phyloP scores from a whole-genome alignment of 2,888 invertebrate genomes.

The Hydroisotoma schaefferi region DNA sequence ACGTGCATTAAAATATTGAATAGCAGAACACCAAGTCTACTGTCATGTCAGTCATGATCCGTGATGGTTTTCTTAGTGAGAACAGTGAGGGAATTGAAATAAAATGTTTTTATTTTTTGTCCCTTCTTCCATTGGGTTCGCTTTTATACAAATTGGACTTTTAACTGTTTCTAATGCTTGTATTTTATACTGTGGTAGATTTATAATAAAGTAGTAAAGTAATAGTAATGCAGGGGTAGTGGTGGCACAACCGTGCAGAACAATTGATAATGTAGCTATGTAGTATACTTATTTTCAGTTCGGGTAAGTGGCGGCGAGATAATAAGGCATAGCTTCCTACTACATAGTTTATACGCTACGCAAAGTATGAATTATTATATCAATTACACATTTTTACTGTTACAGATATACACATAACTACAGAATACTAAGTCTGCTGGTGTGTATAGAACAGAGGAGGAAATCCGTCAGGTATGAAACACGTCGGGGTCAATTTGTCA shows the following conservation, averaged over 20 bases:
- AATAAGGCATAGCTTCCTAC: not conserved
- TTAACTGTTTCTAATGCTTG: not conserved
- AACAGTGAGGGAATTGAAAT: not conserved
- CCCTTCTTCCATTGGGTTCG: too few species aligned
- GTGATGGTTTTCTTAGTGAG: not conserved
- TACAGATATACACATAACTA: too few species aligned
- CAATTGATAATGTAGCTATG: not conserved
- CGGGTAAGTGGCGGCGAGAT: conserved; percentile 1
- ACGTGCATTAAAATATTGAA: not conserved
- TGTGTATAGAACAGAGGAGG: too few species aligned
- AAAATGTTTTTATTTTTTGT: not conserved
- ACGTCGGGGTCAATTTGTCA: conserved; percentile 32
- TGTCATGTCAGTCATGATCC: conserved; percentile 1
- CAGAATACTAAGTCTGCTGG: too few species aligned
- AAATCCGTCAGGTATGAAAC: conserved; percentile 8
- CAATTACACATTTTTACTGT: conserved; percentile 8
- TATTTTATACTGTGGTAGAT: not conserved
- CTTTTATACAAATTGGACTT: not conserved
- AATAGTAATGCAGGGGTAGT: too few species aligned
- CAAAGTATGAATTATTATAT: conserved; percentile 5
- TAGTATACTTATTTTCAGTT: not conserved
- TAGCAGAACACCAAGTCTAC: not conserved
- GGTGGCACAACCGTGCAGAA: not conserved
- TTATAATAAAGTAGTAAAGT: too few species aligned
- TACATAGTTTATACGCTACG: too few species aligned